Evolutionary conservation across 2,113 vertebrate species (phyloP).

Genomic region (Ceyx melanurus): DNA sequence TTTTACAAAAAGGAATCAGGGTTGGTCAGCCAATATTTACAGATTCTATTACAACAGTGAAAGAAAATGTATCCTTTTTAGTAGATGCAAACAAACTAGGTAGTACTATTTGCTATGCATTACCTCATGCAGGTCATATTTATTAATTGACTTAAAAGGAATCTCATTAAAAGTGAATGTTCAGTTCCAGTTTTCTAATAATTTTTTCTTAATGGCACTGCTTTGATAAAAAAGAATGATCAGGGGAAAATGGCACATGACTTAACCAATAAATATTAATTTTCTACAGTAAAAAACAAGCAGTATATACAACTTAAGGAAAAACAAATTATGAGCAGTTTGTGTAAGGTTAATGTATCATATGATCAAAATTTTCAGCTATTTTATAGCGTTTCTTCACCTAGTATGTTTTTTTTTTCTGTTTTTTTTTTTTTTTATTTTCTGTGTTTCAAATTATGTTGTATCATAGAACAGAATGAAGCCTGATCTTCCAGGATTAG

Average conservation of each 20-base stretch:
- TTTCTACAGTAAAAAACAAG: not conserved
- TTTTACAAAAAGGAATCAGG: not conserved
- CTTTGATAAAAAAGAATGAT: constrained; percentile 12
- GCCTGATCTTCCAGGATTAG: not conserved
- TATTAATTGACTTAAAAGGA: constrained; percentile 20
- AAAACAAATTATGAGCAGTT: not conserved
- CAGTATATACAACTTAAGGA: not conserved
- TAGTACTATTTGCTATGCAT: not conserved
- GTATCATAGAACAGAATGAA: not conserved
- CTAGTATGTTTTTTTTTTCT: not conserved
- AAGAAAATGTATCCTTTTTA: not conserved
- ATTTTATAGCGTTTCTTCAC: not conserved
- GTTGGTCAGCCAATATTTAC: constrained; percentile 35
- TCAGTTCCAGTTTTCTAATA: not conserved
- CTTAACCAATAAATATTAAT: not conserved
- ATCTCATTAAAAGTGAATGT: constrained; percentile 1
- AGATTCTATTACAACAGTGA: not conserved
- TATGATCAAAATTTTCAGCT: not conserved
- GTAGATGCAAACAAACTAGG: not conserved
- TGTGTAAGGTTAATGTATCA: not conserved
- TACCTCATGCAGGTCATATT: constrained; percentile 24
- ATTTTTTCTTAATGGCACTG: not conserved
- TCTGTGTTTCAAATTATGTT: not conserved
- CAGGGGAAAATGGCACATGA: not conserved
- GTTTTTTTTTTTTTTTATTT: not conserved